Base-by-base conservation (phyloP, 2,797 vertebrate species). In the Channa striata region DNA sequence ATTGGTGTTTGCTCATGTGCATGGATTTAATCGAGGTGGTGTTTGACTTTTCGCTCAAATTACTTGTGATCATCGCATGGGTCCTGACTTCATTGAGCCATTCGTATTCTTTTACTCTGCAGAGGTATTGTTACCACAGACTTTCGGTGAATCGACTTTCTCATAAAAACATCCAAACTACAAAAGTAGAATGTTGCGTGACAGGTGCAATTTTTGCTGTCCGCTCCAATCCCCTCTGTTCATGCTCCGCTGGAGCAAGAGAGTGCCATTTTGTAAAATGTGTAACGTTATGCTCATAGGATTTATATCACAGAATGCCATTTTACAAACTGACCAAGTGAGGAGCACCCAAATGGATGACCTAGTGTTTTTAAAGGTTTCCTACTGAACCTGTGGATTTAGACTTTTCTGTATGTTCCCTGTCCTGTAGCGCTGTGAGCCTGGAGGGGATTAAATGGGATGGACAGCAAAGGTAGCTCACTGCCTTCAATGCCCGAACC, bases 381-480 rank as follows among this genome's bases (percentile, higher is more conserved):
- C 4, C 57, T 20, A 1, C 14, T 47, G 17, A 50, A 61, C 53
- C 57, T 74, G 61, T 78, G 52, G 39, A 71, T 8, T 81, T 25
- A 71, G 5, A 69, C 43, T 36, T 67, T 59, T 63, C 4, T 76
- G n/a, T 87, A 14, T 90, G 6, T 84, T 73, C 47, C 81, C 56
- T 85, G 59, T 87, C 68, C 53, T 87, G 36, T 61, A 95, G 95
- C 83, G 87, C 87, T 76, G 77, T 91, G 87, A 95, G 89, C 86
- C 83, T 91, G 78, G 91, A 83, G 80, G 69, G 76, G 84, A 25
- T 66, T 92, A 76, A 86, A 92, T 92, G 91, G 93, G 74, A 95
- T 96, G 92, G 95, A 96, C 91, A 87, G 94, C 90, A 96, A 92
- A 89, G 95, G 95, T 83, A 94, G 93, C 82, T 94, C 96, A 78